Evolutionary conservation across 2,888 invertebrate species (phyloP).

Genomic region (Exocentrus adspersus): DNA sequence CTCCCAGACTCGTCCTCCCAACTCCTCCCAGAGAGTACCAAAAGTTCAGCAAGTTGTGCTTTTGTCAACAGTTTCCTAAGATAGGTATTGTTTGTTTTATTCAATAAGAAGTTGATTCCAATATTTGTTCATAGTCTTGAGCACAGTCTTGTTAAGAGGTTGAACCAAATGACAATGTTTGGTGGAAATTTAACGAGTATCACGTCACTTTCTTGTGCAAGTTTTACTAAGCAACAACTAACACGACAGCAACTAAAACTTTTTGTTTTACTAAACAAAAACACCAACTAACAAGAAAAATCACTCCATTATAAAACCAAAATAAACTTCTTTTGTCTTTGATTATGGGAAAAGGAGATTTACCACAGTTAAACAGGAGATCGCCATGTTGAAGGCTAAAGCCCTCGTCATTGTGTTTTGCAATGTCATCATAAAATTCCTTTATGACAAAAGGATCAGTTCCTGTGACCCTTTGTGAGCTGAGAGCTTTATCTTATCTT

Average conservation of each 20-base stretch:
- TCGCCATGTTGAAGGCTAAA: background rate
- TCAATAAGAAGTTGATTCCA: conserved; percentile 29
- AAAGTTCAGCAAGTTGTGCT: conserved; percentile 8
- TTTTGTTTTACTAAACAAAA: too few relatives aligned
- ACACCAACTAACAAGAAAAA: too few relatives aligned
- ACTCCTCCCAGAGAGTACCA: conserved; percentile 13
- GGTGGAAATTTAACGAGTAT: conserved; percentile 30
- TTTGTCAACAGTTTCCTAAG: conserved; percentile 13
- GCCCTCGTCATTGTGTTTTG: background rate
- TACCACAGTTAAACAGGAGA: conserved; percentile 1
- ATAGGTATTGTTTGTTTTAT: conserved; percentile 12
- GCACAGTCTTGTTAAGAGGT: conserved; percentile 31
- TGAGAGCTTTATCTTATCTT: conserved; percentile 18
- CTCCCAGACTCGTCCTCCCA: background rate
- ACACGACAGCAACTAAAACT: too few relatives aligned
- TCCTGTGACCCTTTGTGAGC: conserved; percentile 21
- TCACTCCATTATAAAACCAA: conserved; percentile 24
- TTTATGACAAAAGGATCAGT: conserved; percentile 5
- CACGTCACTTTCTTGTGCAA: conserved; percentile 28
- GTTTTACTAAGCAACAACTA: conserved; percentile 28
- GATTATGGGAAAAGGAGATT: background rate
- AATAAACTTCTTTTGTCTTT: conserved; percentile 25
- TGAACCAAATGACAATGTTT: conserved; percentile 29
- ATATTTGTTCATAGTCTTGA: conserved; percentile 27
- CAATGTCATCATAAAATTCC: background rate